Conservation (phyloP, 2,888 invertebrate species). For the Agonopterix subpropinquella region DNA sequence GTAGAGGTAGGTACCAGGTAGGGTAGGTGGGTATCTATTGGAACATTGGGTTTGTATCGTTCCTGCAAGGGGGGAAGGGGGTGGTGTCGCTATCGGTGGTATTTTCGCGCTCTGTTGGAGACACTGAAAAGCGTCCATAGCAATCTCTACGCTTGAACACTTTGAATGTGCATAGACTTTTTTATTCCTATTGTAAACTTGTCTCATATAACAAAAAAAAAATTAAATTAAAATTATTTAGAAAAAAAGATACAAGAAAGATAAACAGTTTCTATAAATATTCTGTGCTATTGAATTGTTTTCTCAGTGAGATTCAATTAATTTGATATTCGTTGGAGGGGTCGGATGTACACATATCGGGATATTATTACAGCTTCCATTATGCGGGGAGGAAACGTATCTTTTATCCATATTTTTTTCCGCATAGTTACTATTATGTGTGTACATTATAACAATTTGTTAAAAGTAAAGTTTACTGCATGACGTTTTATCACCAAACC, state of each 20-base stretch:
- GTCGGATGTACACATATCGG: too few relatives aligned
- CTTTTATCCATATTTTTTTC: too few relatives aligned
- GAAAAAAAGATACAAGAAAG: neutral
- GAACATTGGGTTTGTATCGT: neutral
- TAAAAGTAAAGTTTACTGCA: too few relatives aligned
- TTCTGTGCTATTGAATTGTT: too few relatives aligned
- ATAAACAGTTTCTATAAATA: too few relatives aligned
- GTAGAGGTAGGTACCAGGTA: neutral
- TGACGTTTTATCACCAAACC: too few relatives aligned
- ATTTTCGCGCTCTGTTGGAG: slow-evolving; percentile 48
- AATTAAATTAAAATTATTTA: neutral
- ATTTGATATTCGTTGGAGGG: too few relatives aligned
- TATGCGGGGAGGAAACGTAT: too few relatives aligned
- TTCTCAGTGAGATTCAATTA: too few relatives aligned
- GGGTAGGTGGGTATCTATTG: neutral
- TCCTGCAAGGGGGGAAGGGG: neutral
- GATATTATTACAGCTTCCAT: too few relatives aligned
- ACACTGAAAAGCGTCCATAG: slow-evolving; percentile 48
- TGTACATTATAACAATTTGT: too few relatives aligned
- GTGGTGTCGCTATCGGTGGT: slow-evolving; percentile 21
- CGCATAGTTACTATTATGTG: too few relatives aligned
- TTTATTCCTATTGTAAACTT: neutral
- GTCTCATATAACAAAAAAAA: neutral
- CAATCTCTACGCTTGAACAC: slow-evolving; percentile 57
- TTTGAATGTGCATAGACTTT: slow-evolving; percentile 22